phyloP scores from a whole-genome alignment of 2,797 vertebrate genomes.

The Rhinatrema bivittatum region DNA sequence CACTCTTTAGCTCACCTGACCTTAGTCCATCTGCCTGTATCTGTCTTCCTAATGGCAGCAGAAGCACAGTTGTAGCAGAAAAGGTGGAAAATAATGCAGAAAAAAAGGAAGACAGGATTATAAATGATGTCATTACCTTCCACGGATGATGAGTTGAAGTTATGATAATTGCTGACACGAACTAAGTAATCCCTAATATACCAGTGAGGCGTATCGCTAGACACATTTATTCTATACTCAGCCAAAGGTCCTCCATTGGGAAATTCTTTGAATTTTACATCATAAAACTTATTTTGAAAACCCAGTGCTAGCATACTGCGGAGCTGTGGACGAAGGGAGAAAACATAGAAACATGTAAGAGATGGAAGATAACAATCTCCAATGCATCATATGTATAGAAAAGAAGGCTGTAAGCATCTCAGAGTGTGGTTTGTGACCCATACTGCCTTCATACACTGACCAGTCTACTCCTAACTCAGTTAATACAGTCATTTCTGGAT shows the following conservation, averaged over 20 bases:
- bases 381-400: no score
- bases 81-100: no score
- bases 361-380: no score
- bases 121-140: conserved; percentile 43
- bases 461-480: no score
- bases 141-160: conserved; percentile 38
- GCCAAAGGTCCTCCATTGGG: not conserved
- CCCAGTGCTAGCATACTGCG: conserved; percentile 47
- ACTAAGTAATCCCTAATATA: conserved; percentile 67
- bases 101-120: not conserved
- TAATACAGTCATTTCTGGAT: no score
- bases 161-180: conserved; percentile 45
- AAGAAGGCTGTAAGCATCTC: no score
- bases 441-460: no score
- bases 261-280: conserved; percentile 22
- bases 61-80: no score
- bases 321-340: conserved; percentile 38
- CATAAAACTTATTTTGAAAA: conserved; percentile 74
- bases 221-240: conserved; percentile 64
- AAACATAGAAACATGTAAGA: not conserved
- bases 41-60: no score
- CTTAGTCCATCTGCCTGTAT: no score
- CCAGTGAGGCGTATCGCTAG: conserved; percentile 75
- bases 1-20: no score
- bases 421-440: no score